Evolutionary conservation across 2,113 vertebrate species (phyloP).

Genomic region (Pachypanchax playfairii): DNA sequence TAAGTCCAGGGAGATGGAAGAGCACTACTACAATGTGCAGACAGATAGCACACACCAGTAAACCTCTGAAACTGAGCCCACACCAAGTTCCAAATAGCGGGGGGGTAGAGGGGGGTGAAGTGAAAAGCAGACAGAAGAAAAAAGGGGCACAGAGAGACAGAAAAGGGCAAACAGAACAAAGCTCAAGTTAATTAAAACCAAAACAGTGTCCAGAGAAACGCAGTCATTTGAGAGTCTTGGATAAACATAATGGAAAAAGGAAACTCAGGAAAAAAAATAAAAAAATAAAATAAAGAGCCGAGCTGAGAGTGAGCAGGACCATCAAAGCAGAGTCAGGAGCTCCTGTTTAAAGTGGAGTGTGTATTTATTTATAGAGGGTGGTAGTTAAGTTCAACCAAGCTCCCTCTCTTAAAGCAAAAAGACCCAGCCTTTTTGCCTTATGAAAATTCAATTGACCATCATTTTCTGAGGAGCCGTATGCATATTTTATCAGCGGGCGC

Average conservation of each 20-base stretch:
- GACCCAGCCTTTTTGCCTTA: slow-evolving; percentile 67
- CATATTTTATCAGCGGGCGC: slow-evolving; percentile 74
- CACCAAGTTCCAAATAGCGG: slow-evolving; percentile 44
- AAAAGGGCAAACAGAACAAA: slow-evolving; percentile 10
- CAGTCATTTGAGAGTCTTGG: slow-evolving; percentile 31
- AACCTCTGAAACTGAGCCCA: slow-evolving; percentile 61
- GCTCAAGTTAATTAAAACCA: slow-evolving; percentile 46
- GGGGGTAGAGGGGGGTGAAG: slow-evolving; percentile 11
- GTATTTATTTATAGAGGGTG: slow-evolving; percentile 73
- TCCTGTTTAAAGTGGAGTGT: slow-evolving; percentile 58
- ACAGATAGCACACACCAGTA: slow-evolving; percentile 51
- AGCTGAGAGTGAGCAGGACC: slow-evolving; percentile 34
- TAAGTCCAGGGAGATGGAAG: slow-evolving; percentile 60
- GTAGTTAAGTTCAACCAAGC: slow-evolving; percentile 70
- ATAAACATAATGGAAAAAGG: slow-evolving; percentile 55
- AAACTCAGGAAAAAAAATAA: slow-evolving; percentile 31
- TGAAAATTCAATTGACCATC: slow-evolving; percentile 77
- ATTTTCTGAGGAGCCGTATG: slow-evolving; percentile 74
- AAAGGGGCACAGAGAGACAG: slow-evolving; percentile 3
- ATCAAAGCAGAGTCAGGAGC: slow-evolving; percentile 56
- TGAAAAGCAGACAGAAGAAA: slow-evolving; percentile 25
- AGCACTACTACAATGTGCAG: slow-evolving; percentile 50
- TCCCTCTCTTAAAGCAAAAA: slow-evolving; percentile 45
- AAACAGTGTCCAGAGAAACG: slow-evolving; percentile 37
- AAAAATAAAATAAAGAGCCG: slow-evolving; percentile 9